Percentiles rank a stretch among this genome's conserved stretches.
phyloP scores from a whole-genome alignment of 2,888 invertebrate species.

The Brachyopa scutellaris region DNA sequence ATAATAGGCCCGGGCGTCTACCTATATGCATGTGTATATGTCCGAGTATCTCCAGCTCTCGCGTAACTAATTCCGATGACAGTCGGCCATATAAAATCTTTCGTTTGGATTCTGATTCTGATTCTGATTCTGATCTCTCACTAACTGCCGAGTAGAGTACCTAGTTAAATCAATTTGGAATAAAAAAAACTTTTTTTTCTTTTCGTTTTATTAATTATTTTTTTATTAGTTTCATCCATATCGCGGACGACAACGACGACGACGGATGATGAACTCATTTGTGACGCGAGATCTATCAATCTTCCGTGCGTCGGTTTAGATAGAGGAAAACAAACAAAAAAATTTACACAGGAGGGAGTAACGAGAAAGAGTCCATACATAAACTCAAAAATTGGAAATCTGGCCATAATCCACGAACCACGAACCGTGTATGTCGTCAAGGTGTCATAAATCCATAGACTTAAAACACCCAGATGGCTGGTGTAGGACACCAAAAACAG shows the following conservation, averaged over 20 bases:
- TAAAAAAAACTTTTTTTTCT: neutral
- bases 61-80: neutral
- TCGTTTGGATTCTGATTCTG: neutral
- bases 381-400: conserved; percentile 17
- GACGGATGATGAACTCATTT: conserved; percentile 61
- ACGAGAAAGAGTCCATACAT: conserved; percentile 16
- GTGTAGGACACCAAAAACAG: conserved; percentile 36
- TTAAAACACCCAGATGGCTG: conserved; percentile 49
- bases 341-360: neutral
- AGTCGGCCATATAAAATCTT: conserved; percentile 1
- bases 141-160: neutral
- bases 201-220: conserved; percentile 23
- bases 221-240: conserved; percentile 26
- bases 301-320: neutral
- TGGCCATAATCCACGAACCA: conserved; percentile 32
- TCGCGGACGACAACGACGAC: neutral
- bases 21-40: neutral
- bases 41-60: neutral
- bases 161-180: conserved; percentile 22
- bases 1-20: conserved; percentile 31
- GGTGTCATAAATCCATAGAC: conserved; percentile 50
- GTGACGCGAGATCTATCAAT: conserved; percentile 61
- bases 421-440: conserved; percentile 11
- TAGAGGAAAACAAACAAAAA: too few species aligned
- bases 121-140: conserved; percentile 6